A percentile compares a stretch with the other conserved stretches of the same genome.
Conservation (phyloP, 2,888 invertebrate species). For the Acrobasis suavella region DNA sequence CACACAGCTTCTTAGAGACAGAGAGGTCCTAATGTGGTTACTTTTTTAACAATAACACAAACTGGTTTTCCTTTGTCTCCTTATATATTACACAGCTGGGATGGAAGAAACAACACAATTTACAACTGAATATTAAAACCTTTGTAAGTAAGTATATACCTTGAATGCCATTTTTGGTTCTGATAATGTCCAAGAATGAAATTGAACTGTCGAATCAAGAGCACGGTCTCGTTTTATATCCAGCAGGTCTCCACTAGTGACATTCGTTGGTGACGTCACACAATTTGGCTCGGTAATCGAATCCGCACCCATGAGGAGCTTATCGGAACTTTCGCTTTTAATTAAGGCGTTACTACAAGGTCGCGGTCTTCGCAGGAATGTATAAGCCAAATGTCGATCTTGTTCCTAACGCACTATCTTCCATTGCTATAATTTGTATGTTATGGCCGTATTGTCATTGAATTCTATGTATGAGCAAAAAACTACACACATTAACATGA, state of each 20-base stretch:
- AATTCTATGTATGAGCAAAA: too few species aligned
- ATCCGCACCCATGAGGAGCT: constrained; percentile 52
- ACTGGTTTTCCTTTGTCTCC: not conserved
- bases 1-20: too few species aligned
- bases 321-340: constrained; percentile 70
- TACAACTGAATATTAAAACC: not conserved
- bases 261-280: constrained; percentile 60
- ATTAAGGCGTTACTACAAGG: constrained; percentile 62
- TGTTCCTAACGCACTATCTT: constrained; percentile 21
- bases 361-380: constrained; percentile 53
- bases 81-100: not conserved
- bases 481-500: too few species aligned
- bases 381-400: constrained; percentile 25
- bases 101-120: not conserved
- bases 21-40: too few species aligned
- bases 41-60: too few species aligned
- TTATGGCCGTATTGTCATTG: too few species aligned
- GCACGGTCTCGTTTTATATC: constrained; percentile 59
- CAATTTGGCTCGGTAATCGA: constrained; percentile 50
- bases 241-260: constrained; percentile 46
- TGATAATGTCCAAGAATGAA: constrained; percentile 50
- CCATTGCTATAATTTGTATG: not conserved
- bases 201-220: constrained; percentile 54
- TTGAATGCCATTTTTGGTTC: constrained; percentile 67
- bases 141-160: constrained; percentile 41